These are phyloP conservation scores for Anniella stebbinsi DNA, from an alignment of 2,797 vertebrate genomes.

Conservation along the genomic window DNA sequence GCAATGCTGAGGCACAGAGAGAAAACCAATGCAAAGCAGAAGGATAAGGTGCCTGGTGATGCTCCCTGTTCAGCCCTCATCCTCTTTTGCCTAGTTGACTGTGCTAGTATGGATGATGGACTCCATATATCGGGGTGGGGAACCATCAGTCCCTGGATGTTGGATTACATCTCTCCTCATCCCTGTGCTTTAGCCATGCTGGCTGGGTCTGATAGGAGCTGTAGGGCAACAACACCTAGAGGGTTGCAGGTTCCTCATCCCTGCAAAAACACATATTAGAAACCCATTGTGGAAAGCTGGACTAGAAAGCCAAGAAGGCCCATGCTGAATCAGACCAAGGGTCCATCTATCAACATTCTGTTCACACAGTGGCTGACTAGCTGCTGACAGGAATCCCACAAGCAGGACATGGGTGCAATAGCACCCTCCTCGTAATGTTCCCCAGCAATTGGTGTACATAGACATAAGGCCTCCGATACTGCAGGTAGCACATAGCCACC, in stretches of 20 bases:
- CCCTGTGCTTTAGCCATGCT: neutral
- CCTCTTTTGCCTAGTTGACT: neutral
- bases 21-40: neutral
- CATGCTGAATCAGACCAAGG: too few species aligned
- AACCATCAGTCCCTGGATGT: neutral
- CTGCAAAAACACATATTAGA: neutral
- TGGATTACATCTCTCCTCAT: neutral
- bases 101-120: neutral
- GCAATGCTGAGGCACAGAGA: neutral
- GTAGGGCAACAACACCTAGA: neutral
- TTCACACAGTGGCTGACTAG: too few species aligned
- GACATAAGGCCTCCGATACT: too few species aligned
- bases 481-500: too few species aligned
- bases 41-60: neutral
- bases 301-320: neutral
- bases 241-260: too few species aligned
- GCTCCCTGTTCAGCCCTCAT: neutral
- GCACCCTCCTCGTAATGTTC: too few species aligned
- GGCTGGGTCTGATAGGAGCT: too few species aligned
- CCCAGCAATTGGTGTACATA: too few species aligned
- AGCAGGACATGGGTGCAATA: too few species aligned
- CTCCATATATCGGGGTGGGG: neutral
- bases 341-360: too few species aligned
- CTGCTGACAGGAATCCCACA: too few species aligned
- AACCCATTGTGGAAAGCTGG: neutral